Evolutionary conservation across 2,888 invertebrate genomes (phyloP).

Genomic region (Euplagia quadripunctaria): DNA sequence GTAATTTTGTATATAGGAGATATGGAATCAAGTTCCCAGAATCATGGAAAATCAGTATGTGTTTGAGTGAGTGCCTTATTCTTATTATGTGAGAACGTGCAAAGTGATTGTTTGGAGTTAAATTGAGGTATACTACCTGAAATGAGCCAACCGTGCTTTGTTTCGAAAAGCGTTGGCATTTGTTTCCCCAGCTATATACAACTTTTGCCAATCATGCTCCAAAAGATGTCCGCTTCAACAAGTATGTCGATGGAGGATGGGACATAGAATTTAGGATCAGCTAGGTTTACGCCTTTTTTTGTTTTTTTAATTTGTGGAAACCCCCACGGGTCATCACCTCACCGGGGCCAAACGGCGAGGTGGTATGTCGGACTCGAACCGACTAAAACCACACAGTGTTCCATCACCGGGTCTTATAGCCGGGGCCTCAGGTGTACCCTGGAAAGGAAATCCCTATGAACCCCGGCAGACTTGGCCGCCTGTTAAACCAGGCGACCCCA

Average conservation of each 20-base stretch:
- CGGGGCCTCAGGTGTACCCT: no score
- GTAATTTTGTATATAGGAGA: conserved; percentile 24
- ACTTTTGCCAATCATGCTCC: conserved; percentile 27
- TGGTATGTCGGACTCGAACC: no score
- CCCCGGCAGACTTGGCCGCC: no score
- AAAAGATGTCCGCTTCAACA: conserved; percentile 43
- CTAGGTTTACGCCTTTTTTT: no score
- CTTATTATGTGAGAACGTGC: not conserved
- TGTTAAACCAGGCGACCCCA: no score
- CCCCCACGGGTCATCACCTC: no score
- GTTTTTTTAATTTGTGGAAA: no score
- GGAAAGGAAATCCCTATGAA: no score
- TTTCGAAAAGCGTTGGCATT: conserved; percentile 36
- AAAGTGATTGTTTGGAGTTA: not conserved
- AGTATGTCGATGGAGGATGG: conserved; percentile 44
- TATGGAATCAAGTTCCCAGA: conserved; percentile 45
- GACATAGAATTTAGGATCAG: conserved; percentile 42
- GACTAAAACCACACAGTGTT: no score
- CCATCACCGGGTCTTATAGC: no score
- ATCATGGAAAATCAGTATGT: conserved; percentile 5
- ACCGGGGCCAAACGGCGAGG: no score
- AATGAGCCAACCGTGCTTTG: conserved; percentile 48
- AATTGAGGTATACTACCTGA: conserved; percentile 19
- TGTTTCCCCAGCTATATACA: conserved; percentile 39
- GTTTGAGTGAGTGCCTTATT: not conserved